These are phyloP conservation scores for Ictalurus furcatus DNA, from an alignment of 2,113 vertebrate genomes.

Conservation along the genomic window DNA sequence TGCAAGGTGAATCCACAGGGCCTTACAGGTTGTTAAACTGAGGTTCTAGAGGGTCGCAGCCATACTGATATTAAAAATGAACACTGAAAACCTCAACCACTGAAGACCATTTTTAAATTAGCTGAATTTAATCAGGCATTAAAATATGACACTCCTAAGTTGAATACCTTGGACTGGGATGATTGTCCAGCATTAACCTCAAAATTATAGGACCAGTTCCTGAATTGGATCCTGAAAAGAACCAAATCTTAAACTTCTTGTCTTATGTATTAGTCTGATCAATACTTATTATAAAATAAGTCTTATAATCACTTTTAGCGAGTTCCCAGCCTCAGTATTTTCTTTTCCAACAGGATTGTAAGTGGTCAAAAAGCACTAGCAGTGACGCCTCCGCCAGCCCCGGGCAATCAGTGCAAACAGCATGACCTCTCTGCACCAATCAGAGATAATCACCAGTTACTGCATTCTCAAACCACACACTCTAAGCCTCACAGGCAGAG, in stretches of 20 bases:
- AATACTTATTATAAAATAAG: neutral
- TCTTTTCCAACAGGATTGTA: slow-evolving; percentile 32
- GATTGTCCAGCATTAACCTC: neutral
- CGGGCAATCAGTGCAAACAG: slow-evolving; percentile 51
- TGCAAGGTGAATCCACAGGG: neutral
- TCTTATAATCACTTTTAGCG: slow-evolving; percentile 27
- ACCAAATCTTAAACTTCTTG: neutral
- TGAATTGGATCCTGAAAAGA: neutral
- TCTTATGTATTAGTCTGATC: slow-evolving; percentile 9
- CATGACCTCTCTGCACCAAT: slow-evolving; percentile 55
- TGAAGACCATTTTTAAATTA: neutral
- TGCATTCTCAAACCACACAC: slow-evolving; percentile 34
- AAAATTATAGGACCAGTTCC: neutral
- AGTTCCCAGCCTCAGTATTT: slow-evolving; percentile 42
- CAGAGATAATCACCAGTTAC: slow-evolving; percentile 56
- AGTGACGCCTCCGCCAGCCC: slow-evolving; percentile 31
- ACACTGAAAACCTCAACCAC: neutral
- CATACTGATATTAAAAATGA: neutral
- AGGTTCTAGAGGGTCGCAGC: neutral
- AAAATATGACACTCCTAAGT: neutral
- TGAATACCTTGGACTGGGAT: neutral
- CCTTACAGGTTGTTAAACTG: neutral
- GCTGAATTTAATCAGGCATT: neutral
- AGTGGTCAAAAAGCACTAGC: slow-evolving; percentile 38
- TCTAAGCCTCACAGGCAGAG: slow-evolving; percentile 23